These are phyloP conservation scores for Mercenaria mercenaria DNA, from an alignment of 1,140 invertebrate genomes.

Conservation along the genomic window DNA sequence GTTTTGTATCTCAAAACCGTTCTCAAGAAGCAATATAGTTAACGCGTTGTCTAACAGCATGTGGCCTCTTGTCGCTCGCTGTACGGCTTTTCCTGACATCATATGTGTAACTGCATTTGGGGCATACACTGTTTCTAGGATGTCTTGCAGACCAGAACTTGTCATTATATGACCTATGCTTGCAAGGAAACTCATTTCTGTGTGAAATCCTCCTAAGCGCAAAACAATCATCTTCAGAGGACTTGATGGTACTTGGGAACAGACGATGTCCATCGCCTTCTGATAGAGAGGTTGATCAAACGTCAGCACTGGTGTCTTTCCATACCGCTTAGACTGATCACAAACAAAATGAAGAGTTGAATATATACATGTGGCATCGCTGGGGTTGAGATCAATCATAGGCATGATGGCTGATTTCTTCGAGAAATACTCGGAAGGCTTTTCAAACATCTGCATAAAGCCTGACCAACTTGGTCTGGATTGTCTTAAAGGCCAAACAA, in stretches of 20 bases:
- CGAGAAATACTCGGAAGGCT: neutral
- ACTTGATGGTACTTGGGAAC: neutral
- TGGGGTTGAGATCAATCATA: slow-evolving; percentile 66
- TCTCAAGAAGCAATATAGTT: slow-evolving; percentile 32
- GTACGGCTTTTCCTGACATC: slow-evolving; percentile 83
- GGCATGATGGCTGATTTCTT: slow-evolving; percentile 67
- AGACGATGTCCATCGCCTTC: neutral
- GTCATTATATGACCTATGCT: slow-evolving; percentile 65
- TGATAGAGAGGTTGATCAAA: neutral
- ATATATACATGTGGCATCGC: slow-evolving; percentile 53
- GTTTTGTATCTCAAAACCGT: no score
- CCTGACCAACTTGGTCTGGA: slow-evolving; percentile 37
- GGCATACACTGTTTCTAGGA: slow-evolving; percentile 64
- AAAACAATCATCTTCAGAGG: slow-evolving; percentile 6
- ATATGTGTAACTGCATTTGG: slow-evolving; percentile 78
- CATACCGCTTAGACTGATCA: neutral
- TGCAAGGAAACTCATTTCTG: slow-evolving; percentile 69
- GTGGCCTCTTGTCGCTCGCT: neutral
- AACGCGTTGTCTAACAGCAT: neutral
- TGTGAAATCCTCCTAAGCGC: slow-evolving; percentile 66
- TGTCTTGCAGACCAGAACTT: slow-evolving; percentile 61
- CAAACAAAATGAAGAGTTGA: slow-evolving; percentile 73
- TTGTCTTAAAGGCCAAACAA: neutral
- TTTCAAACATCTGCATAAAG: slow-evolving; percentile 60
- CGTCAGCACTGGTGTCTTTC: neutral